Percentiles rank a stretch among this genome's conserved stretches.
These are phyloP conservation scores for Chouioia cunea DNA, from an alignment of 2,888 invertebrate genomes.

Conservation along the genomic window DNA sequence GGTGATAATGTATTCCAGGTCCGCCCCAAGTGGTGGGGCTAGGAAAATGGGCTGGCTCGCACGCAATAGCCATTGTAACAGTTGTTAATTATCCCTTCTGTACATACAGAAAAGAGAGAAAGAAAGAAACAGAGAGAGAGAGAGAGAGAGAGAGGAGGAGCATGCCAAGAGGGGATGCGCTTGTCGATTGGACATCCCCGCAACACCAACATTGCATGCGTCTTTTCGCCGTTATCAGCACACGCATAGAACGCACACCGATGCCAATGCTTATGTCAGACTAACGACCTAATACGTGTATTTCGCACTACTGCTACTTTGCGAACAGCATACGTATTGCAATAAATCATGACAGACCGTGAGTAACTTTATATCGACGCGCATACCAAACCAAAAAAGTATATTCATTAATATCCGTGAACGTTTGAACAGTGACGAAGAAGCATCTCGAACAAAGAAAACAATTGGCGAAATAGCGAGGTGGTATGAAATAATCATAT, in stretches of 20 bases:
- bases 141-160: slow-evolving; percentile 9
- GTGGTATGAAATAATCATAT: not conserved
- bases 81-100: slow-evolving; percentile 69
- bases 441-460: not conserved
- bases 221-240: slow-evolving; percentile 12
- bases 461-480: not conserved
- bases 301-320: no score
- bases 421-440: not conserved
- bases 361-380: no score
- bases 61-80: slow-evolving; percentile 66
- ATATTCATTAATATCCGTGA: not conserved
- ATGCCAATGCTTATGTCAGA: no score
- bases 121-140: slow-evolving; percentile 21
- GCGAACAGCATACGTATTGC: no score
- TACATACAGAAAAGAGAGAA: slow-evolving; percentile 46
- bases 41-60: slow-evolving; percentile 63
- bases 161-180: slow-evolving; percentile 42
- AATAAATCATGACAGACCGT: no score
- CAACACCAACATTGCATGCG: slow-evolving; percentile 22
- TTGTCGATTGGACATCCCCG: slow-evolving; percentile 56
- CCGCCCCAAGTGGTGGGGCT: slow-evolving; percentile 65
- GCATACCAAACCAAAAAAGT: not conserved
- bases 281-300: no score
- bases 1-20: slow-evolving; percentile 68
- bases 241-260: no score